A percentile compares a stretch with the other conserved stretches of the same genome.
These are phyloP conservation scores for Ophion ventricosus DNA, from an alignment of 2,888 invertebrate genomes.

Conservation along the genomic window DNA sequence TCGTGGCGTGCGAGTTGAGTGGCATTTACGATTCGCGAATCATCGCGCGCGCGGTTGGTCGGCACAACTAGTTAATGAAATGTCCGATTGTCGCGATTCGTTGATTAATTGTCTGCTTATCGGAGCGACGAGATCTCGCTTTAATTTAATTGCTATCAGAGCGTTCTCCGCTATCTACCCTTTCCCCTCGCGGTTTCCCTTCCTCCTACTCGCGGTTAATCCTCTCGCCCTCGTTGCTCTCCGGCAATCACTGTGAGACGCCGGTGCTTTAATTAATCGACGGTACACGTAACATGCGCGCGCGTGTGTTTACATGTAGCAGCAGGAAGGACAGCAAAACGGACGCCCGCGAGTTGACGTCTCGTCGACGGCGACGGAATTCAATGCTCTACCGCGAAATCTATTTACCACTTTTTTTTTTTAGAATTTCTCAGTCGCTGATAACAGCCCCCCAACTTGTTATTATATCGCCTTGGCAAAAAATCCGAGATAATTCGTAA, in stretches of 20 bases:
- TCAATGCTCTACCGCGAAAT: slow-evolving; percentile 33
- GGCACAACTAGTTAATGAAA: slow-evolving; percentile 76
- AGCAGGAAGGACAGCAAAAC: slow-evolving; percentile 52
- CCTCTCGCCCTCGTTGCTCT: slow-evolving; percentile 31
- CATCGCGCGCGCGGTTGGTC: slow-evolving; percentile 67
- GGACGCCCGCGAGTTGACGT: slow-evolving; percentile 48
- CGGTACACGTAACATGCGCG: slow-evolving; percentile 23
- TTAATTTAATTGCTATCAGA: slow-evolving; percentile 80
- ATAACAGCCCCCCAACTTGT: too few relatives aligned
- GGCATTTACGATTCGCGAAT: slow-evolving; percentile 68
- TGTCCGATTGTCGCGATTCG: slow-evolving; percentile 77
- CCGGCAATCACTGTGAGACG: slow-evolving; percentile 24
- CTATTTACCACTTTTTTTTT: background rate
- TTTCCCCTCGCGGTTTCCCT: slow-evolving; percentile 8
- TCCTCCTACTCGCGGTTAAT: slow-evolving; percentile 34
- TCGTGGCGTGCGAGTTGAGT: slow-evolving; percentile 35
- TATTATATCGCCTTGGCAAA: too few relatives aligned
- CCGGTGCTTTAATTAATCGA: slow-evolving; percentile 61
- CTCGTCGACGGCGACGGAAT: slow-evolving; percentile 56
- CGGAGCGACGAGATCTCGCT: slow-evolving; percentile 76
- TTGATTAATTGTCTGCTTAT: slow-evolving; percentile 80
- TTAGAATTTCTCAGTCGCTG: too few relatives aligned
- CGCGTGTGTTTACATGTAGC: background rate
- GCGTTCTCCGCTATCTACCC: slow-evolving; percentile 62
- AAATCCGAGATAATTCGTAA: too few relatives aligned